Percentiles rank a stretch among this genome's conserved stretches.
phyloP scores from a whole-genome alignment of 1,140 invertebrate species.

The Drosophila mauritiana region DNA sequence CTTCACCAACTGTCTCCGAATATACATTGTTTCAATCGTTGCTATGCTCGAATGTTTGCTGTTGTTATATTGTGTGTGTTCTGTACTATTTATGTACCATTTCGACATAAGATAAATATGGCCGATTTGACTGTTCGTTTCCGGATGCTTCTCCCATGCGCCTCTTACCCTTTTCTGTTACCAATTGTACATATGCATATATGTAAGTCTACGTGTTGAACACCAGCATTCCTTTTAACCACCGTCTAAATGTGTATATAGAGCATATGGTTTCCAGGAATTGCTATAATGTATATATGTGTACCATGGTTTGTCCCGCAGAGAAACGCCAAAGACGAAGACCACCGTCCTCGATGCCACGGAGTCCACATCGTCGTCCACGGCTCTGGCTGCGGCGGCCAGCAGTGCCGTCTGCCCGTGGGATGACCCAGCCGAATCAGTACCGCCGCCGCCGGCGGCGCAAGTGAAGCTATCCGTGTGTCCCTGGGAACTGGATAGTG shows the following conservation, averaged over 20 bases:
- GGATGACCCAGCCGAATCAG: slow-evolving; percentile 85
- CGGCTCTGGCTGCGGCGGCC: slow-evolving; percentile 74
- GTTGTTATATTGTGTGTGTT: slow-evolving; percentile 42
- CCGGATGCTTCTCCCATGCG: slow-evolving; percentile 11
- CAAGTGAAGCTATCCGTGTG: slow-evolving; percentile 67
- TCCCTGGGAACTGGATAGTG: slow-evolving; percentile 68
- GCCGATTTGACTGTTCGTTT: slow-evolving; percentile 21
- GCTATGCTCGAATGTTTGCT: slow-evolving; percentile 40
- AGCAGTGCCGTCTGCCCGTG: slow-evolving; percentile 89
- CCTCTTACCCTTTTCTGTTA: slow-evolving; percentile 15
- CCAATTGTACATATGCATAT: slow-evolving; percentile 38
- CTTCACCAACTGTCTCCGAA: slow-evolving; percentile 28
- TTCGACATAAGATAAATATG: slow-evolving; percentile 11
- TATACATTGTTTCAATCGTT: slow-evolving; percentile 35
- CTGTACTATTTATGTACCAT: slow-evolving; percentile 12
- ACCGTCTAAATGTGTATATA: slow-evolving; percentile 43
- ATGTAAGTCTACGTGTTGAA: slow-evolving; percentile 35
- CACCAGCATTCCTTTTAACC: slow-evolving; percentile 37
- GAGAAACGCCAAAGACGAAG: slow-evolving; percentile 71
- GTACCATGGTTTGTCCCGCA: slow-evolving; percentile 4
- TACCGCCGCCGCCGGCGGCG: slow-evolving; percentile 19
- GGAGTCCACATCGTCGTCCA: slow-evolving; percentile 85
- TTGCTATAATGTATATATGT: slow-evolving; percentile 6
- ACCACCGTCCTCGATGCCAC: slow-evolving; percentile 73
- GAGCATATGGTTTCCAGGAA: not conserved